phyloP scores from a whole-genome alignment of 2,113 vertebrate genomes.

The Sinocyclocheilus rhinocerous region DNA sequence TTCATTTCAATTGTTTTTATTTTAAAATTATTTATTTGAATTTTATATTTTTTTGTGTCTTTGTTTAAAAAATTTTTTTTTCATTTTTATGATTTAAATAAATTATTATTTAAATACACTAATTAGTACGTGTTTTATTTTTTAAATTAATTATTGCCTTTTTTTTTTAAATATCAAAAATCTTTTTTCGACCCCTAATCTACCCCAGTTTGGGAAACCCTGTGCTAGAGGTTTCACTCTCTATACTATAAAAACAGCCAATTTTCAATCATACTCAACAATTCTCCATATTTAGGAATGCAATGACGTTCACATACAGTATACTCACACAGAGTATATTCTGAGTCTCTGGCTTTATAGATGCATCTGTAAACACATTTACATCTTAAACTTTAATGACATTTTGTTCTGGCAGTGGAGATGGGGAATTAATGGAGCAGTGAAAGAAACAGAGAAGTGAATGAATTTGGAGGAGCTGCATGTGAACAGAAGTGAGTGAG shows the following conservation, averaged over 20 bases:
- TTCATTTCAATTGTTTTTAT: not conserved
- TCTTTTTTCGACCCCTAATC: no score
- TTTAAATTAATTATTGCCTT: no score
- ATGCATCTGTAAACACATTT: slow-evolving; percentile 6
- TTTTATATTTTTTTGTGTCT: not conserved
- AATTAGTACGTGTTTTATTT: no score
- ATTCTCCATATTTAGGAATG: not conserved
- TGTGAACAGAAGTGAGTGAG: slow-evolving; percentile 59
- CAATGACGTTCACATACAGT: not conserved
- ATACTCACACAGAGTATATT: not conserved
- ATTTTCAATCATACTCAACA: no score
- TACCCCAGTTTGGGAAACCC: no score
- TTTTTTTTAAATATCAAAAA: no score
- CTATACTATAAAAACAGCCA: no score
- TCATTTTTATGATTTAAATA: no score
- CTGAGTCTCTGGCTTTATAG: not conserved
- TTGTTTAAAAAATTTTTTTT: no score
- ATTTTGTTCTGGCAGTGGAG: not conserved
- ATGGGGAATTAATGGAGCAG: slow-evolving; percentile 41
- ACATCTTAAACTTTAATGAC: not conserved
- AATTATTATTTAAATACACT: no score
- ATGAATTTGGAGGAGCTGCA: slow-evolving; percentile 65
- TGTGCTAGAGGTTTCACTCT: no score
- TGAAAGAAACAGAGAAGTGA: slow-evolving; percentile 54
- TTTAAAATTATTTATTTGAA: not conserved